Conservation (phyloP, 2,113 vertebrate genomes). For the Pelodiscus sinensis region DNA sequence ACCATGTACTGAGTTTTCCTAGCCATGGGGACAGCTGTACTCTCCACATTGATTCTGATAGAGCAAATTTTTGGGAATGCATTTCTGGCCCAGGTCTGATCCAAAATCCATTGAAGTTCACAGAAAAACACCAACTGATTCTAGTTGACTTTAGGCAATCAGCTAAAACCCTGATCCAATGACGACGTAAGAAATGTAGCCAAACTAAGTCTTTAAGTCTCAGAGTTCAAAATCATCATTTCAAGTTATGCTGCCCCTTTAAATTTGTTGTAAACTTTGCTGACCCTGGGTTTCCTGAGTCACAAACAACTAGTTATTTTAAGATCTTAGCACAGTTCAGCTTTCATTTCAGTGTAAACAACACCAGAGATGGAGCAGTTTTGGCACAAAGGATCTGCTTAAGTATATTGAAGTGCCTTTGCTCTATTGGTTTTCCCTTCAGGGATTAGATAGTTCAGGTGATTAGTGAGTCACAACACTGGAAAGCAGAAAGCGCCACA, state of each 20-base stretch:
- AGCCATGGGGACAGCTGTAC: background rate
- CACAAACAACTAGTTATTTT: conserved; percentile 71
- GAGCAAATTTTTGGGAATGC: background rate
- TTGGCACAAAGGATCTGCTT: conserved; percentile 60
- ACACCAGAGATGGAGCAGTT: conserved; percentile 52
- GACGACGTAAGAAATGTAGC: background rate
- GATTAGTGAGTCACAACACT: background rate
- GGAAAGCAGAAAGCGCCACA: background rate
- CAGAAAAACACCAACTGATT: rapidly evolving
- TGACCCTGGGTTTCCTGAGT: conserved; percentile 67
- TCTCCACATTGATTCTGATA: background rate
- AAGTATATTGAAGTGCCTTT: conserved; percentile 38
- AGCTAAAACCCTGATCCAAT: too few species aligned
- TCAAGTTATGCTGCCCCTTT: conserved; percentile 44
- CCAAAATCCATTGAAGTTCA: rapidly evolving
- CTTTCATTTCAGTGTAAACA: conserved; percentile 69
- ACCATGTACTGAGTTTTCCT: background rate
- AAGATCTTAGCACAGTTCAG: conserved; percentile 59
- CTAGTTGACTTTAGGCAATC: background rate
- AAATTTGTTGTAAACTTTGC: conserved; percentile 63
- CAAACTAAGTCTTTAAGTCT: background rate
- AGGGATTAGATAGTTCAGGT: conserved; percentile 29
- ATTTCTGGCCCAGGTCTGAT: background rate
- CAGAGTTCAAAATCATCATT: background rate
- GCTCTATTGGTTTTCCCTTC: background rate